Percentiles rank a stretch among this genome's conserved stretches.
These are phyloP conservation scores for Pediacus dermestoides DNA, from an alignment of 2,888 invertebrate genomes.

Conservation along the genomic window DNA sequence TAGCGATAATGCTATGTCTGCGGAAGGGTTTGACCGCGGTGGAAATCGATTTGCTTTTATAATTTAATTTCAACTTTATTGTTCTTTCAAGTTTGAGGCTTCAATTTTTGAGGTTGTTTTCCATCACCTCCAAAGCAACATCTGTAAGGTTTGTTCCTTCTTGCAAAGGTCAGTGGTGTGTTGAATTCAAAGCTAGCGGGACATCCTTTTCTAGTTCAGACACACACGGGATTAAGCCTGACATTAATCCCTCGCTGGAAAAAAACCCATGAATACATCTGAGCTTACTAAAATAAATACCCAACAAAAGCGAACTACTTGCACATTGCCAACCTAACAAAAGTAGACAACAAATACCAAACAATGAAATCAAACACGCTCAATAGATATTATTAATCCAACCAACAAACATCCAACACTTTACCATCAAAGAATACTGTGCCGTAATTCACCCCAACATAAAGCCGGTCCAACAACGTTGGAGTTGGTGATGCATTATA, in stretches of 20 bases:
- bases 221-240: slow-evolving; percentile 43
- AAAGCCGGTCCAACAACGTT: slow-evolving; percentile 21
- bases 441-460: slow-evolving; percentile 18
- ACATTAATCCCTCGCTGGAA: slow-evolving; percentile 42
- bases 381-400: slow-evolving; percentile 51
- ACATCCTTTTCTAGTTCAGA: slow-evolving; percentile 21
- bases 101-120: no score
- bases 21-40: no score
- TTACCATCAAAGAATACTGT: slow-evolving; percentile 27
- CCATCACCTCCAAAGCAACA: no score
- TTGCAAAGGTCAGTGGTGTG: no score
- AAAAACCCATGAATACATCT: slow-evolving; percentile 49
- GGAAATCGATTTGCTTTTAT: slow-evolving; percentile 10
- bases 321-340: slow-evolving; percentile 50
- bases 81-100: background rate
- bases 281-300: slow-evolving; percentile 51
- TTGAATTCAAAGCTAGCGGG: slow-evolving; percentile 20
- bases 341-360: slow-evolving; percentile 51
- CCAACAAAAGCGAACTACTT: slow-evolving; percentile 47
- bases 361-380: slow-evolving; percentile 53
- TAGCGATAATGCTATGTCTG: slow-evolving; percentile 5
- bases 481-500: slow-evolving; percentile 41
- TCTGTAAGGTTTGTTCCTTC: no score
- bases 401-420: slow-evolving; percentile 48
- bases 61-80: background rate